Conservation (phyloP, 2,888 invertebrate species). For the Pachydiplax longipennis region DNA sequence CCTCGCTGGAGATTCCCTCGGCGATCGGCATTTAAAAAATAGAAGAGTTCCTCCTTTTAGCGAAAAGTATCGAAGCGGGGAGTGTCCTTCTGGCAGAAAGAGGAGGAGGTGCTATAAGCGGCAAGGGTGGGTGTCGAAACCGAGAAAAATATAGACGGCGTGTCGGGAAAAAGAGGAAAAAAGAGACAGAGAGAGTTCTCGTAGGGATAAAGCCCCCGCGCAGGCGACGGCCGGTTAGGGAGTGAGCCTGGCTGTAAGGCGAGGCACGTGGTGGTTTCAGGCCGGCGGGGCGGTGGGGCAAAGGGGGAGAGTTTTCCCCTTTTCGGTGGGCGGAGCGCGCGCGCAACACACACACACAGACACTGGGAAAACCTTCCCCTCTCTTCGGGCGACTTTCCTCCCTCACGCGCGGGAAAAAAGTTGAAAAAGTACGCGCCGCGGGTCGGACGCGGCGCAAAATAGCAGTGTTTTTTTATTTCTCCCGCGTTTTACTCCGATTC, state of each 20-base stretch:
- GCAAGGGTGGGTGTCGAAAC: not conserved
- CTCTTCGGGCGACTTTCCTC: not conserved
- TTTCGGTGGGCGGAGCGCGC: conserved; percentile 36
- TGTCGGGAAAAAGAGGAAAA: not conserved
- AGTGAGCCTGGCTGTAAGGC: conserved; percentile 28
- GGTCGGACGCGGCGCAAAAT: not conserved
- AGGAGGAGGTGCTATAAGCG: not conserved
- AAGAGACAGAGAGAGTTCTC: conserved; percentile 18
- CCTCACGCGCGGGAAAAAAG: not conserved
- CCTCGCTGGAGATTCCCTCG: not conserved
- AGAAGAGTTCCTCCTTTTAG: not conserved
- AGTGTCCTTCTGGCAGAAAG: not conserved
- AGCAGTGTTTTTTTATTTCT: not conserved
- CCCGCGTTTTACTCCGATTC: not conserved
- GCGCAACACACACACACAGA: conserved; percentile 37
- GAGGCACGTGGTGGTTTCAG: conserved; percentile 33
- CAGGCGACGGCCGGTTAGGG: conserved; percentile 39
- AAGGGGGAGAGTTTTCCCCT: not conserved
- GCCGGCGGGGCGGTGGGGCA: not conserved
- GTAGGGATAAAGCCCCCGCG: conserved; percentile 12
- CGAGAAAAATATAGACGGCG: not conserved
- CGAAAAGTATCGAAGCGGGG: not conserved
- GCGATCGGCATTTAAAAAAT: not conserved
- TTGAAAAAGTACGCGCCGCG: not conserved
- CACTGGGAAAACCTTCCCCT: not conserved